phyloP scores from a whole-genome alignment of 2,888 invertebrate genomes.

The Ophioninae sp. region DNA sequence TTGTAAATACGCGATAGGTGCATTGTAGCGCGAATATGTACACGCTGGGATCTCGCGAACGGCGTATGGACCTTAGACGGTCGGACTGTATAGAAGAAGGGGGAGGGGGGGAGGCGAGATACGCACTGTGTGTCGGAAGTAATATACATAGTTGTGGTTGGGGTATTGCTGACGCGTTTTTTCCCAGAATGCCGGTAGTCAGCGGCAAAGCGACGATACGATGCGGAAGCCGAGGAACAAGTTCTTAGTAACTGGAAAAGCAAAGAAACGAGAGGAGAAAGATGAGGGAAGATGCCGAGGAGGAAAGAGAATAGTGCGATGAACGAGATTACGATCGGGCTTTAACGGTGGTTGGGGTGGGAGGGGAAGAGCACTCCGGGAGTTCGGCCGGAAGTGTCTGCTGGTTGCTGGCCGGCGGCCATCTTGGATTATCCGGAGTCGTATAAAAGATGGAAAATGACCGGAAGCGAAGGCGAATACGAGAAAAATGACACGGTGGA shows the following conservation, averaged over 20 bases:
- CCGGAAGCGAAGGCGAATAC: neutral
- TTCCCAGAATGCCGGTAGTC: slow-evolving; percentile 57
- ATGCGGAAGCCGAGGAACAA: slow-evolving; percentile 36
- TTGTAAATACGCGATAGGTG: slow-evolving; percentile 49
- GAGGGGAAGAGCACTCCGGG: slow-evolving; percentile 47
- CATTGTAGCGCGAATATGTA: neutral
- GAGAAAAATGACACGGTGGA: neutral
- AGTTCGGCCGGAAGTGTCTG: slow-evolving; percentile 42
- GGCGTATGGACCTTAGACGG: slow-evolving; percentile 24
- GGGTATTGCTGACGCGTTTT: slow-evolving; percentile 49
- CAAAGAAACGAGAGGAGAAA: slow-evolving; percentile 23
- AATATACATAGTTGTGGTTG: slow-evolving; percentile 24
- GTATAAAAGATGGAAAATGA: neutral
- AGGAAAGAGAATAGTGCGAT: slow-evolving; percentile 31
- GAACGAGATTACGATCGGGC: slow-evolving; percentile 31
- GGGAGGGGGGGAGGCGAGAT: too few species aligned
- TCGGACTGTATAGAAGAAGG: slow-evolving; percentile 21
- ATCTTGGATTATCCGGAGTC: neutral
- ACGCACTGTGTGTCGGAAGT: slow-evolving; percentile 18
- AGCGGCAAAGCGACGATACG: slow-evolving; percentile 31
- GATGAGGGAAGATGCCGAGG: slow-evolving; percentile 19
- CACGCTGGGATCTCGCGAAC: neutral
- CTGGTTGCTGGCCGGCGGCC: slow-evolving; percentile 9
- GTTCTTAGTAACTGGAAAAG: neutral
- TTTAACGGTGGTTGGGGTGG: slow-evolving; percentile 45